Evolutionary conservation across 2,888 invertebrate genomes (phyloP), one percentile per base, ranked within the genome.

Genomic region (Metellina segmentata): DNA sequence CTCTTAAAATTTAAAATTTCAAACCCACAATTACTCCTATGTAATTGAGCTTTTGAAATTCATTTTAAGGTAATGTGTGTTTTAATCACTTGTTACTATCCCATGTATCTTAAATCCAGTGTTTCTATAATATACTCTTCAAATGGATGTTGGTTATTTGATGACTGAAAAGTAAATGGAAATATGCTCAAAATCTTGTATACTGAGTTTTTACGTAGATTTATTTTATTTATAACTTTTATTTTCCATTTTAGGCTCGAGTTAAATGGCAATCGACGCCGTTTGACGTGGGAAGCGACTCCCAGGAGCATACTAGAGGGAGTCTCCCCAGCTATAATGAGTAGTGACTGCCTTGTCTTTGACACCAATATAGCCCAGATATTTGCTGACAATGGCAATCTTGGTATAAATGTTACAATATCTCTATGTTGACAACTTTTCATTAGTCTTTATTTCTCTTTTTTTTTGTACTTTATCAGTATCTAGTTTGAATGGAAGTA

Each of bases 351-450:
- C 95, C 96, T 99, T 93, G 99, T 99, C 93, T 99, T 99, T 95
- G 99, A 99, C 95, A 98, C 99, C 87, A 98, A 98, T 93, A 98
- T 99, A 95, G 99, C 99, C 93, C 98, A 99, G 95, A 96, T 99
- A 92, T 99, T 99, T 96, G 99, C 99, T 87, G 99, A 99, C 95
- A 99, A 99, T 95, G 99, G 99, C 79, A 99, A 99, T 96, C 96
- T 99, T 94, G 99, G 99, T 94, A 99, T 99, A 94, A 99, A 99
- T 96, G 99, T 99, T 94, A 99, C 99, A 95, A 99, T 99, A 95
- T 98, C 98, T 69, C 92, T 92, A 8, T 93, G 93, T 78, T 93
- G 93, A 93, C 79, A 51, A 74, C 52, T 82, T 75, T 20, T 70
- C 34, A 53, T 72, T 48, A 8, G 8, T n/a, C 48, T 61, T 61